These are phyloP conservation scores for Dynastes tityus DNA, from an alignment of 2,888 invertebrate species.

Conservation along the genomic window DNA sequence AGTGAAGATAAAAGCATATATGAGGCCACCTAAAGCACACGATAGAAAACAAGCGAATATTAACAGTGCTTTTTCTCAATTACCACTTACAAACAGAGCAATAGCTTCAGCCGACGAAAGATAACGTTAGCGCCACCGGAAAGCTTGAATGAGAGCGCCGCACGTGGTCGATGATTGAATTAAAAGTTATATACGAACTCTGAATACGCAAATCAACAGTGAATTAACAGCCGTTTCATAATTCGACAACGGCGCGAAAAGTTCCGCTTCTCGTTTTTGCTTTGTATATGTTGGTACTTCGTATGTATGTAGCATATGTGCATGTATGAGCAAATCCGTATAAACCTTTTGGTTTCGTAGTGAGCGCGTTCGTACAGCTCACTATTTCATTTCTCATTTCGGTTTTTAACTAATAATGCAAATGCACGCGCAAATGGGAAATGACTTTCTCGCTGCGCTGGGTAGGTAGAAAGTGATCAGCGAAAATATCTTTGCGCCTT, in stretches of 20 bases:
- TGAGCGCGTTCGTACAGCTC: constrained; percentile 22
- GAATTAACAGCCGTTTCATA: constrained; percentile 66
- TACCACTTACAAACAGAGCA: too few species aligned
- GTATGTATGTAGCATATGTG: constrained; percentile 47
- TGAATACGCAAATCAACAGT: constrained; percentile 67
- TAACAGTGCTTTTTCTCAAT: too few species aligned
- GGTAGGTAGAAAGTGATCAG: too few species aligned
- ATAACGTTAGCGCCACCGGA: constrained; percentile 48
- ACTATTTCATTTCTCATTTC: constrained; percentile 59
- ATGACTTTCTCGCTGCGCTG: background rate
- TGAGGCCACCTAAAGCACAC: too few species aligned
- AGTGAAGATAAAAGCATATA: too few species aligned
- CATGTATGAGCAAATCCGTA: background rate
- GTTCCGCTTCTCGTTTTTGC: constrained; percentile 26
- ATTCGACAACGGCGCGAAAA: constrained; percentile 61
- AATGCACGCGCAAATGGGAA: constrained; percentile 48
- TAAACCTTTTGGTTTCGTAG: background rate
- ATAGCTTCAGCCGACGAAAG: background rate
- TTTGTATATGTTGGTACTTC: background rate
- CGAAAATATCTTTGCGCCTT: too few species aligned
- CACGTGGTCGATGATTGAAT: constrained; percentile 62
- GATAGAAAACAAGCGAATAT: too few species aligned
- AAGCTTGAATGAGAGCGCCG: constrained; percentile 53
- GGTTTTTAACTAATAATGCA: constrained; percentile 60
- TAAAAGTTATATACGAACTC: constrained; percentile 64